Conservation (phyloP, 30 jellyfish, hydroid and myxozoan genomes). For the Morbakka virulenta region DNA sequence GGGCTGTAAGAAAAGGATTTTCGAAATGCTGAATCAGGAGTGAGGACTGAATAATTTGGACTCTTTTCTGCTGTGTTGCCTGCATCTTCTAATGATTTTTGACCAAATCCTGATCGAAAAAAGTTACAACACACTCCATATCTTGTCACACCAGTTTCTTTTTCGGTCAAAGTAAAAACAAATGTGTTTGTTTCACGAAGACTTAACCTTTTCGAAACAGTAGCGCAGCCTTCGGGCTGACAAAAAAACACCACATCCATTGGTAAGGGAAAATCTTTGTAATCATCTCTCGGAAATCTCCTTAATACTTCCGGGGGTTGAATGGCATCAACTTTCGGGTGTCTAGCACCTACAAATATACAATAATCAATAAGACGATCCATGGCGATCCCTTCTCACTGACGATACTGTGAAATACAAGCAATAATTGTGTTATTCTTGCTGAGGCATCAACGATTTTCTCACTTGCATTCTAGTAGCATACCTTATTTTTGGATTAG, state of each 20-base stretch:
- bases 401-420: too few relatives aligned
- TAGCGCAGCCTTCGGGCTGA: slow-evolving; percentile 94
- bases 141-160: slow-evolving; percentile 86
- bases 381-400: too few relatives aligned
- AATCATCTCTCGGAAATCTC: slow-evolving; percentile 63
- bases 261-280: slow-evolving; percentile 84
- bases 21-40: too few relatives aligned
- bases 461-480: too few relatives aligned
- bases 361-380: slow-evolving; percentile 74
- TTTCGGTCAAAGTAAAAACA: slow-evolving; percentile 84
- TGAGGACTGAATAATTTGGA: too few relatives aligned
- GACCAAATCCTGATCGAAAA: slow-evolving; percentile 80
- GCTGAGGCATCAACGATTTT: too few relatives aligned
- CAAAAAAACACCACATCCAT: slow-evolving; percentile 90
- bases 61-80: too few relatives aligned
- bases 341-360: slow-evolving; percentile 66
- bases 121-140: slow-evolving; percentile 90
- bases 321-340: slow-evolving; percentile 77
- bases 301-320: slow-evolving; percentile 86
- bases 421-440: too few relatives aligned
- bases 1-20: not conserved
- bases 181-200: slow-evolving; percentile 77
- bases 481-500: too few relatives aligned
- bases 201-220: slow-evolving; percentile 80
- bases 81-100: slow-evolving; percentile 4